Base-by-base conservation (phyloP, 53 echinoderm and acorn worm genomes). In the Luidia sarsii region DNA sequence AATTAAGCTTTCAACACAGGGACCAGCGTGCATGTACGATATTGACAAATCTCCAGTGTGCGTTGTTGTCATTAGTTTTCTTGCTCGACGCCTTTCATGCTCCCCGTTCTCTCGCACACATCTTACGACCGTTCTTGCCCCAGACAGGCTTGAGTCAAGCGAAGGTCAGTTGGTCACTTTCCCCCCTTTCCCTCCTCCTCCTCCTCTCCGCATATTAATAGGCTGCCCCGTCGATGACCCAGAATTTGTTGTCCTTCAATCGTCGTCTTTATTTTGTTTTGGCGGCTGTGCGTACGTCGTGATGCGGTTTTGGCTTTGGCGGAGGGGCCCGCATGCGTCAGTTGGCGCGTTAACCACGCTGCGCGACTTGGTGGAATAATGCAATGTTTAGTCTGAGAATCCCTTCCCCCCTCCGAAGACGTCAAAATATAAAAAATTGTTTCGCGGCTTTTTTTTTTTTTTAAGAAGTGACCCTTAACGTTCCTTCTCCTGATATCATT, bases 311-410 rank as follows among this genome's bases (percentile, higher is more conserved):
- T 51, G 7, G 19, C 24, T 20, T 34, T 7, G 29, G 20, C 29
- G 18, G 33, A 15, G 2, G 57, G 46, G 60, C 4, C 61, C 45
- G 19, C 27, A n/a, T n/a, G n/a, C n/a, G 43, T 43, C 59, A 36
- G 38, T n/a, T 60, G 74, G 43, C 57, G 41, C 39, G 39, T 43
- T 27, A 55, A 37, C 55, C 20, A 52, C 24, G 65, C 33, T 34
- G 20, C 41, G 41, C 41, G 41, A 11, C 38, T 25, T 43, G 28
- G 77, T 55, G 61, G 59, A 61, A 77, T 77, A 77, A 77, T 77
- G 77, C 45, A 77, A 60, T 77, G 77, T 46, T 77, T 59, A 61
- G 77, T 59, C 77, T 77, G 57, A 57, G 67, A n/a, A n/a, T n/a
- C n/a, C n/a, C n/a, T n/a, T n/a, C n/a, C n/a, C n/a, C n/a, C n/a